Evolutionary conservation across 1,140 invertebrate species (phyloP).

Genomic region (Tetramorium simillimum): DNA sequence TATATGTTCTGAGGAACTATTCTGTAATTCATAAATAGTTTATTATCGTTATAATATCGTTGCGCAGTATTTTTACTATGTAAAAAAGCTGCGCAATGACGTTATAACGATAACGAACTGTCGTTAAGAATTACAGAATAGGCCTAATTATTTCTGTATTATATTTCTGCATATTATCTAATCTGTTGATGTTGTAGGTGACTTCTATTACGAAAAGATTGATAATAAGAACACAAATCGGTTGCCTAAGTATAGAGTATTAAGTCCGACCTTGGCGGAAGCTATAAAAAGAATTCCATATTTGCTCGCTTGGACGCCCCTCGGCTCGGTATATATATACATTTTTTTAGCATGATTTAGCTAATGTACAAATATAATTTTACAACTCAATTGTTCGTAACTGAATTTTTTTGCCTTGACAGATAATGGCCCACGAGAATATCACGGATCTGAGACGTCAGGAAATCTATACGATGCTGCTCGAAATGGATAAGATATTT

Average conservation of each 20-base stretch:
- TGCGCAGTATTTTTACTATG: too few species aligned
- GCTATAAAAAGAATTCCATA: conserved; percentile 85
- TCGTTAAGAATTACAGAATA: too few species aligned
- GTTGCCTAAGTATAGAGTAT: conserved; percentile 74
- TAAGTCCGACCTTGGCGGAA: conserved; percentile 85
- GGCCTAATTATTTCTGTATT: neutral
- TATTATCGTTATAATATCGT: too few species aligned
- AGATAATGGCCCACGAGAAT: conserved; percentile 87
- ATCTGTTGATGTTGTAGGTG: conserved; percentile 14
- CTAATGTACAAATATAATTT: neutral
- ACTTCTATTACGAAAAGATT: conserved; percentile 2
- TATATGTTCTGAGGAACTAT: neutral
- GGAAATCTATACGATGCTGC: conserved; percentile 89
- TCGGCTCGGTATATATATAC: conserved; percentile 75
- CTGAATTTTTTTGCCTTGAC: conserved; percentile 61
- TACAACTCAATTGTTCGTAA: neutral
- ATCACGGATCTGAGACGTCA: conserved; percentile 85
- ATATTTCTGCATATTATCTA: neutral
- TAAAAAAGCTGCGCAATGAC: too few species aligned
- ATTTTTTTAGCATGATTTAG: neutral
- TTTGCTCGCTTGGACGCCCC: conserved; percentile 89
- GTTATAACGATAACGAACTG: too few species aligned
- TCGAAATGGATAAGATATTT: conserved; percentile 89
- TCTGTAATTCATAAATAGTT: too few species aligned
- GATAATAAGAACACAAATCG: neutral